Percentiles rank a stretch among this genome's conserved stretches.
Evolutionary conservation across 2,113 vertebrate genomes (phyloP).

Genomic region (Pteruthius melanotis): DNA sequence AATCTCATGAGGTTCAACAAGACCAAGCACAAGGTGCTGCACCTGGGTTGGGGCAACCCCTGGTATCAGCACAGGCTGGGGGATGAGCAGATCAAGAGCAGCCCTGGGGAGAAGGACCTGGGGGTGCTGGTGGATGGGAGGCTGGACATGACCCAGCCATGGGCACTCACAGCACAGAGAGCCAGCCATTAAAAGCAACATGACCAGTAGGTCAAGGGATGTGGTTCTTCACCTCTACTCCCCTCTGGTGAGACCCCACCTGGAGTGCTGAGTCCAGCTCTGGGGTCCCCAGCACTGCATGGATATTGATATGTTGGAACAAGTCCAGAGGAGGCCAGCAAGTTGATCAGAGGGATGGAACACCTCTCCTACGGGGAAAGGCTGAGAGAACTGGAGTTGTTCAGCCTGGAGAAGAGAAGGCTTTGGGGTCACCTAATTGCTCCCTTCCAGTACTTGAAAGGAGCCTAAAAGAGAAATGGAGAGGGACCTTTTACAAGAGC

Average conservation of each 20-base stretch:
- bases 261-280: neutral
- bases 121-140: neutral
- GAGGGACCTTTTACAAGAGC: neutral
- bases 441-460: neutral
- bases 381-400: neutral
- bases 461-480: neutral
- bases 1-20: neutral
- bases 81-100: accelerated
- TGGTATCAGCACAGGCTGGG: accelerated
- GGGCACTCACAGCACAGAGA: neutral
- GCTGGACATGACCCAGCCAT: neutral
- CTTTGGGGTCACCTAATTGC: neutral
- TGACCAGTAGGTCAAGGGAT: neutral
- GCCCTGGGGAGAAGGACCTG: neutral
- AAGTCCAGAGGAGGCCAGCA: neutral
- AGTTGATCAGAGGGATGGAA: neutral
- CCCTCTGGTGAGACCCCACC: neutral
- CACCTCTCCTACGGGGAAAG: neutral
- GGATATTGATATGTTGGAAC: neutral
- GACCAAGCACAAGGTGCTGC: neutral
- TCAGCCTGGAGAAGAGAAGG: neutral
- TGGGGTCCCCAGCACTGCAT: neutral
- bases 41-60: too few relatives aligned
- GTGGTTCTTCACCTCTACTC: neutral
- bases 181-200: neutral